phyloP scores from a whole-genome alignment of 2,797 vertebrate species.

The Tolypeutes matacus region DNA sequence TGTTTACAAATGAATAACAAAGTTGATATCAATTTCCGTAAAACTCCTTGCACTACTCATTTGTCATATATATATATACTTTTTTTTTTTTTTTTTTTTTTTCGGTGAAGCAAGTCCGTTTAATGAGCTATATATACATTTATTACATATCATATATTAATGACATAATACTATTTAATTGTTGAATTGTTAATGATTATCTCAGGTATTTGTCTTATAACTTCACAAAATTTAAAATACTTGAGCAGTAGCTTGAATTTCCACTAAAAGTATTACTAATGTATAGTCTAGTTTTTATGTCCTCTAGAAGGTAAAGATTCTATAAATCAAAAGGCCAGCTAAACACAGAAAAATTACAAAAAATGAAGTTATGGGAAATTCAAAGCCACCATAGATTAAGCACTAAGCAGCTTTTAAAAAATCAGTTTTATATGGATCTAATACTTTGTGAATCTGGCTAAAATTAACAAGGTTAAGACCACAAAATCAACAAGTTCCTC shows the following conservation, averaged over 20 bases:
- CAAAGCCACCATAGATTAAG: neutral
- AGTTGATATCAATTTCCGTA: neutral
- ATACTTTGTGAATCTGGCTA: slow-evolving; percentile 36
- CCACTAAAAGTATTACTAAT: slow-evolving; percentile 6
- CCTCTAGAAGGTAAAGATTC: slow-evolving; percentile 32
- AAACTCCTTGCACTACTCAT: neutral
- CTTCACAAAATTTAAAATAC: slow-evolving; percentile 65
- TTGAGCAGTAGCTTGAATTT: neutral
- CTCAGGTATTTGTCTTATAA: slow-evolving; percentile 20
- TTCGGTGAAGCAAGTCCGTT: too few species aligned
- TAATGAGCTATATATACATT: too few species aligned
- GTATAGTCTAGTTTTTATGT: slow-evolving; percentile 51
- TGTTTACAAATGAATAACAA: neutral
- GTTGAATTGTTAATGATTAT: slow-evolving; percentile 6
- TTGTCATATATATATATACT: neutral
- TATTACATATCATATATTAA: neutral
- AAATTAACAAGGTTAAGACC: slow-evolving; percentile 62
- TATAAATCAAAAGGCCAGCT: slow-evolving; percentile 52
- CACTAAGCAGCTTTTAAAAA: neutral
- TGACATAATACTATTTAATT: slow-evolving; percentile 35
- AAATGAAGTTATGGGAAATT: neutral
- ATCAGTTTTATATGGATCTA: neutral
- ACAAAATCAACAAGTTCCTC: slow-evolving; percentile 51
- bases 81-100: too few species aligned
- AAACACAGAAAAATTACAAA: slow-evolving; percentile 40